Evolutionary conservation across 1,140 invertebrate species (phyloP).

Genomic region (Drosophila punjabiensis): DNA sequence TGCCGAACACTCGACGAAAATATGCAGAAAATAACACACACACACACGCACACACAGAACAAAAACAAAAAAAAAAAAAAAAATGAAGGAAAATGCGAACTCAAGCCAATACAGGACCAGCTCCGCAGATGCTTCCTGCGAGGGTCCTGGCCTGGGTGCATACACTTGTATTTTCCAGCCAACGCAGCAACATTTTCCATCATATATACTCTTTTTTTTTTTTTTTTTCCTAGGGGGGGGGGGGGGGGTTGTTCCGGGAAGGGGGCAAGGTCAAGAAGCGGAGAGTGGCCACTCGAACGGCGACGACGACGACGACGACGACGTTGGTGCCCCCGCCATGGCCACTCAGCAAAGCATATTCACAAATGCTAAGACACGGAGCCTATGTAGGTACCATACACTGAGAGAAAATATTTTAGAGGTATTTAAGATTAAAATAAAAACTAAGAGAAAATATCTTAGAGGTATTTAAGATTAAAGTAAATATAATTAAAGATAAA

Average conservation of each 20-base stretch:
- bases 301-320: slow-evolving; percentile 12
- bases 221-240: not conserved
- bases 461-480: no score
- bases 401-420: not conserved
- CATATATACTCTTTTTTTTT: not conserved
- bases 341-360: slow-evolving; percentile 12
- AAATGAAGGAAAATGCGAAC: slow-evolving; percentile 22
- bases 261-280: slow-evolving; percentile 51
- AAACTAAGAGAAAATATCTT: no score
- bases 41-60: not conserved
- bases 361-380: slow-evolving; percentile 15
- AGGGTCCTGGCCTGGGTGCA: slow-evolving; percentile 9
- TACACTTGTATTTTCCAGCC: slow-evolving; percentile 33
- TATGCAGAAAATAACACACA: slow-evolving; percentile 40
- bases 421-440: not conserved
- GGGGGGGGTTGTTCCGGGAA: not conserved
- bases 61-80: not conserved
- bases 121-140: slow-evolving; percentile 8
- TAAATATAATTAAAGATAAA: no score
- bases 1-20: slow-evolving; percentile 46
- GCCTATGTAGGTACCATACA: slow-evolving; percentile 7
- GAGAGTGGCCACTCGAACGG: slow-evolving; percentile 70
- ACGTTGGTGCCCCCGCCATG: slow-evolving; percentile 20
- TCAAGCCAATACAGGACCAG: slow-evolving; percentile 41
- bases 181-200: slow-evolving; percentile 40